phyloP scores from a whole-genome alignment of 2,113 vertebrate genomes.

The Sylvia atricapilla region DNA sequence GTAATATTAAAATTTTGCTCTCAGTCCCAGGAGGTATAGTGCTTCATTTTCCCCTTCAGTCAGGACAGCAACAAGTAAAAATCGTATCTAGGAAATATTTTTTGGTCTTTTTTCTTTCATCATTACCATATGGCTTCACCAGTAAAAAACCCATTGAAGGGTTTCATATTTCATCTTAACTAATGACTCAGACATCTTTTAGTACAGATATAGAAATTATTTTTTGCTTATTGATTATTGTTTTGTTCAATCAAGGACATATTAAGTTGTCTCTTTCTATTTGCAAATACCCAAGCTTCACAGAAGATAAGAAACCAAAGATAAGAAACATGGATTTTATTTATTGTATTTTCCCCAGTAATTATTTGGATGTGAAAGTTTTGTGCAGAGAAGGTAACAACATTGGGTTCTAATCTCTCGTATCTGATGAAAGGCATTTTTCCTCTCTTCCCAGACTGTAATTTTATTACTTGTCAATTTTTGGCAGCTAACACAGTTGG shows the following conservation, averaged over 20 bases:
- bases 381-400: not conserved
- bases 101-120: not conserved
- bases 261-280: not conserved
- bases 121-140: not conserved
- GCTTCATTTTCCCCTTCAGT: not conserved
- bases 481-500: not conserved
- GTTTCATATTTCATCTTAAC: not conserved
- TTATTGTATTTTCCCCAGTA: not conserved
- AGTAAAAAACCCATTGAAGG: not conserved
- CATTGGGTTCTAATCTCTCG: not conserved
- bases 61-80: not conserved
- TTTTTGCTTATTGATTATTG: not conserved
- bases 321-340: not conserved
- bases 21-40: not conserved
- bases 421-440: not conserved
- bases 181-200: not conserved
- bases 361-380: not conserved
- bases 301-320: not conserved
- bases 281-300: not conserved
- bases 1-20: not conserved
- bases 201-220: not conserved
- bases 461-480: not conserved
- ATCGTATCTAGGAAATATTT: not conserved
- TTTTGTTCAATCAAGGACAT: not conserved
- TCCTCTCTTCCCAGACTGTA: not conserved